Evolutionary conservation across 1,140 invertebrate species (phyloP), one percentile per base, ranked within the genome.

Genomic region (Eumeta japonica): DNA sequence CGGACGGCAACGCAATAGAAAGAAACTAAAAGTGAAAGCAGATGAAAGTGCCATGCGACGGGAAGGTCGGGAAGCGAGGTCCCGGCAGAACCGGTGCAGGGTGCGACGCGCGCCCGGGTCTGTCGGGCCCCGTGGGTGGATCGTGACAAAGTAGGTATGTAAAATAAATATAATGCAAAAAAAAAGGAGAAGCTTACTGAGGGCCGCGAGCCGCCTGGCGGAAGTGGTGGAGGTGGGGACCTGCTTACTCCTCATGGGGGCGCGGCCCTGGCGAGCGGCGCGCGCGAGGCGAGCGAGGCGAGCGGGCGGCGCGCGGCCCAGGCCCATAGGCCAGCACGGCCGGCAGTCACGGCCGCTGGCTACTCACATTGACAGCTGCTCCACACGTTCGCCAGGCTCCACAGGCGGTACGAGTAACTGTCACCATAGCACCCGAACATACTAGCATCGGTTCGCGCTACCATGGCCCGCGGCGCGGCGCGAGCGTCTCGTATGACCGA

Each of bases 341-440:
- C 19, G 35, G n/a, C n/a, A n/a, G n/a, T n/a, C n/a, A n/a, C n/a
- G n/a, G n/a, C n/a, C n/a, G 48, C 41, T 48, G 48, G 38, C 52
- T 77, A 82, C 81, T 83, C 75, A 84, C 81, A 80, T 75, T 82
- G 81, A 66, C 79, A 82, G 71, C 77, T 79, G 74, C 79, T 81
- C 81, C 82, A 84, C 41, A 83, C 80, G 75, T 83, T 83, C 68
- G 83, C 83, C 62, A 84, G 75, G 74, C 79, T 83, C 83, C 83
- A 84, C 56, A 84, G 78, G 54, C 82, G 75, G 72, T 83, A 84
- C 61, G 81, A 83, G 73, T 83, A 84, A 67, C 81, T 83, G 73
- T 83, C 71, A 71, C 67, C 80, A 74, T 81, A 82, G 74, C 78
- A 81, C 51, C 79, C 79, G 75, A 80, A 83, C 81, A 83, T 82